Conservation (phyloP, 2,888 invertebrate genomes). For the Micropterix aruncella region DNA sequence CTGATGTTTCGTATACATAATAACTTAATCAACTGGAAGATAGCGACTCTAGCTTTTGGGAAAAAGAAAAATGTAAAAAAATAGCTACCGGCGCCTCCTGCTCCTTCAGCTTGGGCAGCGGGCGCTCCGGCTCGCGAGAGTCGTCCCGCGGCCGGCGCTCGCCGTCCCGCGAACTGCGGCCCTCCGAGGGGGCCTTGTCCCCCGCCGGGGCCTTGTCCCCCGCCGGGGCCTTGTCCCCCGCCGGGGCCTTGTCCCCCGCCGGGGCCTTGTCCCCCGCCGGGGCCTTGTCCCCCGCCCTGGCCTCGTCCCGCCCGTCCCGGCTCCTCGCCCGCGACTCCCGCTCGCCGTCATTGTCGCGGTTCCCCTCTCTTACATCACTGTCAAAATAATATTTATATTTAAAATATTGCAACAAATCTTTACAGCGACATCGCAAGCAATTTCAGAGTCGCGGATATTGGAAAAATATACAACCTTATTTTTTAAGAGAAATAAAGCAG, state of each 20-base stretch:
- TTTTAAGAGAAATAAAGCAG: no score
- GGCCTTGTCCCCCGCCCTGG: neutral
- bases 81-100: constrained; percentile 54
- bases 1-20: no score
- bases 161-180: constrained; percentile 26
- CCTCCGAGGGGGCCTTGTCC: constrained; percentile 10
- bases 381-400: no score
- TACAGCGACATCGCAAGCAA: no score
- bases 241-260: neutral
- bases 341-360: neutral
- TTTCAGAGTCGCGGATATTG: no score
- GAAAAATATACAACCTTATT: no score
- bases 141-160: constrained; percentile 17
- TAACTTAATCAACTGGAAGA: no score
- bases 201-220: neutral
- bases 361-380: constrained; percentile 15
- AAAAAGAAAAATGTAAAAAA: no score
- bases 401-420: no score
- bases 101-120: constrained; percentile 60
- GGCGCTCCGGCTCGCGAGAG: constrained; percentile 18
- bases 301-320: neutral
- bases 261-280: neutral
- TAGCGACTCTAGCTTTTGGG: no score
- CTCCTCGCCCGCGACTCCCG: neutral
- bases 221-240: neutral